Evolutionary conservation across 2,888 invertebrate genomes (phyloP), one percentile per base, ranked within the genome.

Genomic region (Archips crataeganus): DNA sequence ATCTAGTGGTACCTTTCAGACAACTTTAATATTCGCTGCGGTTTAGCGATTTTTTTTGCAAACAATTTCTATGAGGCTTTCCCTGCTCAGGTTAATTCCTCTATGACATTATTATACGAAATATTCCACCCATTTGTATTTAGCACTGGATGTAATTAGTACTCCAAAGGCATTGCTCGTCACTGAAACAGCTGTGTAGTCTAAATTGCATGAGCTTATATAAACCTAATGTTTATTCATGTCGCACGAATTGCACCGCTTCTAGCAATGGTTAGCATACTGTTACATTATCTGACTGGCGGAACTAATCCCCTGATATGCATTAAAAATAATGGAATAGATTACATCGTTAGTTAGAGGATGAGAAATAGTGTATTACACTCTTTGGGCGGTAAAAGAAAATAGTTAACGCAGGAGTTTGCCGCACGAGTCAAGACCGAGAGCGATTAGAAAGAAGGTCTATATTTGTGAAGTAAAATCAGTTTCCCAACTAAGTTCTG

Each of bases 171-270:
- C 57, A 45, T 47, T 23, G 39, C 61, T 60, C 15, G 49, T 60
- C 68, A 47, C 47, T 39, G 60, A 11, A 61, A 54, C 62, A 62
- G 51, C 47, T 47, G 42, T 13, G 13, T 47, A 6, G 15, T 49
- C 51, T 39, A 61, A 42, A 70, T 70, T 70, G 67, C 69, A 61
- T 42, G 15, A 34, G 63, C 42, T 63, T 63, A 47, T 63, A 47
- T 13, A 63, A 63, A 63, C 51, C 51, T 62, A 9, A 70, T 70
- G 69, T 70, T 70, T 70, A 70, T 70, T 70, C 69, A 70, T 70
- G 69, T 15, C 39, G 62, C 47, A 32, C 47, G 47, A 63, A 67
- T 39, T 67, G 61, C 69, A 42, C 8, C 60, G 60, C 3, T 8
- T 4, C 69, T 39, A n/a, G 8, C 34, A 47, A 34, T 63, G 13